Percentiles rank a stretch among this genome's conserved stretches.
Evolutionary conservation across 2,113 vertebrate species (phyloP).

Genomic region (Nettapus auritus): DNA sequence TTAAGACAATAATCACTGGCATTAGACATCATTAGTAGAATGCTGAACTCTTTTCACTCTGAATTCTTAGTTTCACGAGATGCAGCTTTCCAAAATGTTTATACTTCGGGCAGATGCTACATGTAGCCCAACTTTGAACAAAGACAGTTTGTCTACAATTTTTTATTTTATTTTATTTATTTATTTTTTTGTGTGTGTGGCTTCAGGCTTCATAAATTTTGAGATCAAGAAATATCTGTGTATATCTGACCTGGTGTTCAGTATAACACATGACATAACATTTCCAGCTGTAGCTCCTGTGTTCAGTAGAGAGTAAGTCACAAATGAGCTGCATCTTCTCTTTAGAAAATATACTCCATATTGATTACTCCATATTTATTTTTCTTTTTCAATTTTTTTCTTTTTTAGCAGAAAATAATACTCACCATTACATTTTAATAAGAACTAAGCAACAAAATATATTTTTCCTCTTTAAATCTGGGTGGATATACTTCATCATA

Average conservation of each 20-base stretch:
- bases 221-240: background rate
- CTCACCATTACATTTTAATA: background rate
- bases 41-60: background rate
- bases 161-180: background rate
- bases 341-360: background rate
- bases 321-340: background rate
- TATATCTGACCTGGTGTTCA: background rate
- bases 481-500: background rate
- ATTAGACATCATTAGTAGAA: background rate
- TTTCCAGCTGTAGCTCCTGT: background rate
- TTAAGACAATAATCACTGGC: background rate
- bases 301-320: background rate
- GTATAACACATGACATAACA: background rate
- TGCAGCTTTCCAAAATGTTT: background rate
- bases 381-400: background rate
- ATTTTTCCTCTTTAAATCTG: background rate
- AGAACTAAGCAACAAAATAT: background rate
- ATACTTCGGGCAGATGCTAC: background rate
- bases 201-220: background rate
- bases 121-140: background rate
- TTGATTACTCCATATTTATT: background rate
- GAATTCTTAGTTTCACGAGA: background rate
- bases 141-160: background rate
- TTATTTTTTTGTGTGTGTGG: background rate
- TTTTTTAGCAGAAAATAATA: background rate